A percentile compares a stretch with the other conserved stretches of the same genome.
phyloP scores from a whole-genome alignment of 2,113 vertebrate species.

The Scortum barcoo region DNA sequence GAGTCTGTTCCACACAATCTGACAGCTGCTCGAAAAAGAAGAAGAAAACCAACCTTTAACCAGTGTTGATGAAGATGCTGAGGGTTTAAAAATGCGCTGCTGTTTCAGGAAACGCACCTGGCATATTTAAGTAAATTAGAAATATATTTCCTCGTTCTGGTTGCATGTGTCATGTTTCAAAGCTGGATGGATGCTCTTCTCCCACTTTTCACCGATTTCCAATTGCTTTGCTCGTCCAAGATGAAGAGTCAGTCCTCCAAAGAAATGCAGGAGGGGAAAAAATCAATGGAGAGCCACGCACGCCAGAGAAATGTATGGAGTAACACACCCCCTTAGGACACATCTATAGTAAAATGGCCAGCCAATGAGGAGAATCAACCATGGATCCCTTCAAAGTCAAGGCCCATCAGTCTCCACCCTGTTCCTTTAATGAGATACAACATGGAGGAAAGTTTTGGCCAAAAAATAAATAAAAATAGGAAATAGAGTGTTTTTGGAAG shows the following conservation, averaged over 20 bases:
- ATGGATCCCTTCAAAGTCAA: slow-evolving; percentile 13
- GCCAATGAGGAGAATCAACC: slow-evolving; percentile 26
- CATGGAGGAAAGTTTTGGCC: background rate
- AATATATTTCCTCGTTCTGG: background rate
- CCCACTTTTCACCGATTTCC: background rate
- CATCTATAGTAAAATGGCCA: background rate
- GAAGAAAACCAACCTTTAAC: background rate
- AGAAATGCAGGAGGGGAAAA: background rate
- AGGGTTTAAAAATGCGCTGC: background rate
- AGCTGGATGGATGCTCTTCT: background rate
- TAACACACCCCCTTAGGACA: background rate
- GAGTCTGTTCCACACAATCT: background rate
- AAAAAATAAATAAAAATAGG: slow-evolving; percentile 5
- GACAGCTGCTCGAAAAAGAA: background rate
- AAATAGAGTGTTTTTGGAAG: background rate
- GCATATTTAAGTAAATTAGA: background rate
- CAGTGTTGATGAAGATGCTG: background rate
- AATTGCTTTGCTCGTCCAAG: background rate
- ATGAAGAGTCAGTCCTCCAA: background rate
- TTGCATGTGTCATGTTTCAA: slow-evolving; percentile 28
- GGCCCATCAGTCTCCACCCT: slow-evolving; percentile 52
- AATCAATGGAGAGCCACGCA: background rate
- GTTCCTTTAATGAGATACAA: background rate
- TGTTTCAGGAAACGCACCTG: background rate
- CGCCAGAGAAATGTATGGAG: background rate